Conservation (phyloP, 1,140 invertebrate genomes). For the Solenopsis invicta region DNA sequence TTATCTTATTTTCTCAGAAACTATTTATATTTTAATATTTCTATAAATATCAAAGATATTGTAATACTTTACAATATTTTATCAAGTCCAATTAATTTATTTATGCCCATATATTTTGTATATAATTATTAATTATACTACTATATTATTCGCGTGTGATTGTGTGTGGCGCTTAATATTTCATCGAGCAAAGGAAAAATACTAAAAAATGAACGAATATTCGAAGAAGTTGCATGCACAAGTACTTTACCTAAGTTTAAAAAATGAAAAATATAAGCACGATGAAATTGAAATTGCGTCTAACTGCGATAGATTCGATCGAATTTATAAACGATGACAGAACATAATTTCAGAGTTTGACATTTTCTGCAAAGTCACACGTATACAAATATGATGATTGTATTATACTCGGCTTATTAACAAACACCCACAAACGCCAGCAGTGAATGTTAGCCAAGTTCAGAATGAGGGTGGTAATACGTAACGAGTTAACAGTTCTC, state of each 20-base stretch:
- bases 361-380: neutral
- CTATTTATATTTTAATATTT: neutral
- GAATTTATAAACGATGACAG: neutral
- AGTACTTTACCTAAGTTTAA: neutral
- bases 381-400: too few relatives aligned
- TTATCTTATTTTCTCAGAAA: neutral
- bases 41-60: neutral
- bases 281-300: neutral
- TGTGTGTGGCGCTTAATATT: neutral
- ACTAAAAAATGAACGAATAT: neutral
- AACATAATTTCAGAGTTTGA: neutral
- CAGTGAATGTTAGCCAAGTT: slow-evolving; percentile 16
- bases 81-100: neutral
- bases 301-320: neutral
- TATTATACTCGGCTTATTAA: slow-evolving; percentile 29
- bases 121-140: too few relatives aligned
- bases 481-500: slow-evolving; percentile 45
- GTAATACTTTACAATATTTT: neutral
- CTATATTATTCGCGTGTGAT: neutral
- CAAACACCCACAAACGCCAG: neutral
- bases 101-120: neutral
- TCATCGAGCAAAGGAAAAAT: neutral
- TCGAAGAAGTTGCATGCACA: neutral
- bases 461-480: slow-evolving; percentile 38
- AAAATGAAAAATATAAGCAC: too few relatives aligned